Conservation (phyloP, 2,113 vertebrate genomes). For the Ceyx melanurus region DNA sequence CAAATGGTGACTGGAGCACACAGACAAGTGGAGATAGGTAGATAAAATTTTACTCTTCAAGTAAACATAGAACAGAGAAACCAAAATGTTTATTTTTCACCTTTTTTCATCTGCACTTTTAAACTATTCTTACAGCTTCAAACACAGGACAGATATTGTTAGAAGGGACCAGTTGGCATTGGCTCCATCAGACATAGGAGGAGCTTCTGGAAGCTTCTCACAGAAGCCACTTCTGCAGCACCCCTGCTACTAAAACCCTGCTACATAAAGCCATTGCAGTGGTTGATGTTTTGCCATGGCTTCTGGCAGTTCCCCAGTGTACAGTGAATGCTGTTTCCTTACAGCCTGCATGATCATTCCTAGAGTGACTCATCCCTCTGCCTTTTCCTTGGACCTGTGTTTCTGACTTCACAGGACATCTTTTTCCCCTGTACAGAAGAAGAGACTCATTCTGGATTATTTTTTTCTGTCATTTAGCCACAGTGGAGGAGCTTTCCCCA, state of each 20-base stretch:
- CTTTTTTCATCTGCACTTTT: not conserved
- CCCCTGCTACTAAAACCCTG: not conserved
- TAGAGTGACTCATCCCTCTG: not conserved
- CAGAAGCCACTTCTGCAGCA: not conserved
- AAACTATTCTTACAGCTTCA: not conserved
- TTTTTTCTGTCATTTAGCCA: not conserved
- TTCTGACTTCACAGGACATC: not conserved
- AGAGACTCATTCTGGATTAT: not conserved
- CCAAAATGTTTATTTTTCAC: not conserved
- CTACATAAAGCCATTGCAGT: not conserved
- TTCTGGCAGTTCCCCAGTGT: not conserved
- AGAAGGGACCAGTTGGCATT: not conserved
- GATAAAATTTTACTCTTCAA: not conserved
- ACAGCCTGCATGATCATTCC: accelerated
- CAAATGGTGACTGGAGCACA: not conserved
- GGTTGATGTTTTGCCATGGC: not conserved
- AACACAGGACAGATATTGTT: not conserved
- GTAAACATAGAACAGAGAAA: not conserved
- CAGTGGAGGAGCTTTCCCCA: not conserved
- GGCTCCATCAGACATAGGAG: not conserved
- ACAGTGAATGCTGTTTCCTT: not conserved
- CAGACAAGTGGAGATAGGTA: not conserved
- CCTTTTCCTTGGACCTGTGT: not conserved
- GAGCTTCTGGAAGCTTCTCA: not conserved
- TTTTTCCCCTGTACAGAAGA: not conserved